Evolutionary conservation across 1,140 invertebrate genomes (phyloP).

Genomic region (Temnothorax curvispinosus): DNA sequence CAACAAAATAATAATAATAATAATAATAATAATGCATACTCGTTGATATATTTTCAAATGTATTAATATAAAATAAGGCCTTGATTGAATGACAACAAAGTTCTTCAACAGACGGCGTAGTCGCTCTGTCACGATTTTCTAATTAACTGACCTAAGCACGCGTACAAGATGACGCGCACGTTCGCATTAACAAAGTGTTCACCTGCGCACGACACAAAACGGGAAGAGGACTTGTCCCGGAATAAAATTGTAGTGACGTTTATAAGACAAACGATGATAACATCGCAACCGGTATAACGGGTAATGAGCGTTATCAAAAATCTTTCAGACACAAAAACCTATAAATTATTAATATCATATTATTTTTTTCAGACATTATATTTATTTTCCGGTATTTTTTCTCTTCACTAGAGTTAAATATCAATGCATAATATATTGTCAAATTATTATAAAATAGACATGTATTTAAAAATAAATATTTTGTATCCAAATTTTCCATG

Average conservation of each 20-base stretch:
- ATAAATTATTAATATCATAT: not conserved
- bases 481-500: not conserved
- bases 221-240: constrained; percentile 22
- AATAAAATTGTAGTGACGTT: constrained; percentile 18
- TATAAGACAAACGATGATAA: constrained; percentile 9
- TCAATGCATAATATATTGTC: not conserved
- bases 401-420: not conserved
- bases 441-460: not conserved
- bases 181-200: constrained; percentile 56
- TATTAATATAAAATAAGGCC: constrained; percentile 1
- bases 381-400: not conserved
- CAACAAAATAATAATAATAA: not conserved
- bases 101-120: constrained; percentile 11
- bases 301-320: not conserved
- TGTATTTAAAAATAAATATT: constrained; percentile 8
- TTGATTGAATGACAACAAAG: not conserved
- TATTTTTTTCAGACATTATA: not conserved
- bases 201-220: constrained; percentile 44
- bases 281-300: not conserved
- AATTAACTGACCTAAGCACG: constrained; percentile 44
- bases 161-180: constrained; percentile 48
- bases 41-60: not conserved
- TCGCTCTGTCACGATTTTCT: constrained; percentile 43
- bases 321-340: not conserved
- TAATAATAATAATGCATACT: constrained; percentile 3